These are phyloP conservation scores for Syrmaticus mikado DNA, from an alignment of 2,113 vertebrate genomes.

Conservation along the genomic window DNA sequence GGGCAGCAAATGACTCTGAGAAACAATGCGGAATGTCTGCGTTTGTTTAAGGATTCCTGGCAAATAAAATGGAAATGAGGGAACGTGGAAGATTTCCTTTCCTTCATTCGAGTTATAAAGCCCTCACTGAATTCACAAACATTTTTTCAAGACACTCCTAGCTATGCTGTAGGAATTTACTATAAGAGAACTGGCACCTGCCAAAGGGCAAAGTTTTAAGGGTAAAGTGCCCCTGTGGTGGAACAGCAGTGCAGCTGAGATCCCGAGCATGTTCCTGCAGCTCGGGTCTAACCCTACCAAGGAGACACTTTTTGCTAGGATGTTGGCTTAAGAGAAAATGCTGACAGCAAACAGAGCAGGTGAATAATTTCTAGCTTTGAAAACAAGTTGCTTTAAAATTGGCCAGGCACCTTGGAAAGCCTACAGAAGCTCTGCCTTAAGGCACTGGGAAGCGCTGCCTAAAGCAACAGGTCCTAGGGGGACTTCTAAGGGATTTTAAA, in stretches of 20 bases:
- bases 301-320: no score
- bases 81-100: not conserved
- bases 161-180: not conserved
- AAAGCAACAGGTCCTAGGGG: not conserved
- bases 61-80: not conserved
- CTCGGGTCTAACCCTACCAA: no score
- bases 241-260: not conserved
- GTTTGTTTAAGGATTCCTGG: not conserved
- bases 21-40: not conserved
- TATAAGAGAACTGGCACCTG: not conserved
- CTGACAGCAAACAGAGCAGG: not conserved
- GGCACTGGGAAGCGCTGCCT: accelerated
- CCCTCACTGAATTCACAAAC: not conserved
- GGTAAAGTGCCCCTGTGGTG: not conserved
- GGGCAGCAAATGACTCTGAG: not conserved
- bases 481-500: not conserved
- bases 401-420: not conserved
- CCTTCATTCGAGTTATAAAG: not conserved
- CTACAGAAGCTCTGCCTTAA: not conserved
- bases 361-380: not conserved
- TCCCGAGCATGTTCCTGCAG: not conserved
- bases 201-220: not conserved
- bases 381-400: not conserved
- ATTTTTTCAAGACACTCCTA: not conserved
- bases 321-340: not conserved